Base-by-base conservation (phyloP, 1,140 invertebrate genomes). In the Archivesica marissinica region DNA sequence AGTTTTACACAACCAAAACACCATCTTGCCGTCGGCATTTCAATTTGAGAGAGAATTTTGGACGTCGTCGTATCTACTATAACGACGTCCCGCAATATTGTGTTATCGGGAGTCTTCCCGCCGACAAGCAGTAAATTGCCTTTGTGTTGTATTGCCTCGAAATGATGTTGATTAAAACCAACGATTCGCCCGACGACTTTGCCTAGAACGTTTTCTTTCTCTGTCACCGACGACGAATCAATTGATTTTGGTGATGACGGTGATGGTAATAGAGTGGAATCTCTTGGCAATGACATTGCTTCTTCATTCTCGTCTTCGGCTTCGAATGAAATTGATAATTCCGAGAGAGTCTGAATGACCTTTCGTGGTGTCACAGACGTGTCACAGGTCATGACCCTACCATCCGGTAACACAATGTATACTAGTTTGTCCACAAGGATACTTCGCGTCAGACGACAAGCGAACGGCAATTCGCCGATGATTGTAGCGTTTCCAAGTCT, bases 371-470 rank as follows among this genome's bases (percentile, higher is more conserved):
- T 56, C 38, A 59, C 47, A 0, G 47, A 41, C 17, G 68, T 56
- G 59, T 85, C 82, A 39, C 77, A 77, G 41, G 20, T 77, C 38
- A 88, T 79, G 28, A 92, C 86, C 72, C 89, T 77, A 15, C 91
- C 91, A 50, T 91, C 89, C 9, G 91, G 88, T 15, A 88, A 87
- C 23, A 91, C 77, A 13, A 92, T 85, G 59, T 89, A 92, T 17
- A 92, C 84, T 30, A 79, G 74, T 20, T 84, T 83, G 68, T 91
- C 89, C 20, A 88, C 85, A n/a, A 80, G 56, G 11, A 92, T 86
- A n/a, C 88, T 89, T 35, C 91, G 56, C 4, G 91, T 91, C 23
- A 90, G 83, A 50, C 90, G 77, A 72, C 90, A 90, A 0, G 90
- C 85, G 74, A 91, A 92, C 9, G 91, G 89, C 0, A 91, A 84